Conservation (phyloP, 2,797 vertebrate species). For the Acrocephalus scirpaceus region DNA sequence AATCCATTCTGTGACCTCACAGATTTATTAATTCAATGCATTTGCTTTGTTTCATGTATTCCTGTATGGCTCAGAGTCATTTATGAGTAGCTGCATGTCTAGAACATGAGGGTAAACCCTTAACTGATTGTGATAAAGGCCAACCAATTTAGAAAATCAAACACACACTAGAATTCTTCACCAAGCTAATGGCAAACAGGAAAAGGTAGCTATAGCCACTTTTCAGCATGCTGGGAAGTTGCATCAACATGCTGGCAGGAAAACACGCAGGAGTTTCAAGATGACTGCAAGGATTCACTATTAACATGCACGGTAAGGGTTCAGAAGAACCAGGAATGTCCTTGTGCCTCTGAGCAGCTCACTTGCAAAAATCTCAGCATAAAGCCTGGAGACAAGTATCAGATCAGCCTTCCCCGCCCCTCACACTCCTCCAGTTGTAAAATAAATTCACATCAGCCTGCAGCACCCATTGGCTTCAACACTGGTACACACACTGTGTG, state of each 20-base stretch:
- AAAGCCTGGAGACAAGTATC: not conserved
- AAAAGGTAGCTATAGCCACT: not conserved
- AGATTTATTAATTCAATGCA: not conserved
- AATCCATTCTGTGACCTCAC: not conserved
- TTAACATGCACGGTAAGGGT: rapidly evolving
- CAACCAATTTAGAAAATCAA: not conserved
- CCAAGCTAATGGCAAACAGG: not conserved
- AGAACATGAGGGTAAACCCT: not conserved
- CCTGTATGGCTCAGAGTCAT: not conserved
- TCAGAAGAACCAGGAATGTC: not conserved
- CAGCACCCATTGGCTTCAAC: not conserved
- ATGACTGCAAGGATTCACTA: not conserved
- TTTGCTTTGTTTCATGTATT: not conserved
- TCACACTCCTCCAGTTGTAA: not conserved
- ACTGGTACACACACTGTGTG: rapidly evolving
- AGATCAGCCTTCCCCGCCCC: not conserved
- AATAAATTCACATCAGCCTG: not conserved
- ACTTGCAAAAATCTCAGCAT: not conserved
- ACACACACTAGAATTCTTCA: not conserved
- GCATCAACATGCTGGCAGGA: not conserved
- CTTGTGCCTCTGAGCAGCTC: not conserved
- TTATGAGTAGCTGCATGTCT: not conserved
- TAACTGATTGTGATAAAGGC: not conserved
- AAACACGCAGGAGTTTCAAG: not conserved
- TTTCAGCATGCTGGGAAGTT: not conserved